Evolutionary conservation across 2,797 vertebrate species (phyloP), one percentile per base, ranked within the genome.

Genomic region (Paguma larvata): DNA sequence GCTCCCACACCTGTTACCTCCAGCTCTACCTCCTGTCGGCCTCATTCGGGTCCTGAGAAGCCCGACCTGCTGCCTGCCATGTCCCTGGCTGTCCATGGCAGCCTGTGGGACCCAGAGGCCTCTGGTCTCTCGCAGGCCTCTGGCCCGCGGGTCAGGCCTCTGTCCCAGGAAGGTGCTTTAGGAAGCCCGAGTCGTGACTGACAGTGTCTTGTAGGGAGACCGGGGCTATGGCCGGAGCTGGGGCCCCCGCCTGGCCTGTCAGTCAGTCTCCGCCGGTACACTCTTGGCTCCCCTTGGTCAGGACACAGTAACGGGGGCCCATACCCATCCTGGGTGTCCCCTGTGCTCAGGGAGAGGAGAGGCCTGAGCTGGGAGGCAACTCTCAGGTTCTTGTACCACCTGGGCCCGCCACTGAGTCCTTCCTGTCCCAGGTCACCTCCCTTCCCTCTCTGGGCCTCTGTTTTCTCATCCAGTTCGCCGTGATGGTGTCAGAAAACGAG

Each of bases 1-100:
- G 75, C 46, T 94, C 84, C 34, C 88, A 89, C 82, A 62, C 72
- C 85, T 72, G 18, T 25, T 44, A 30, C 30, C 89, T 86, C 44
- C 84, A 38, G 48, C 30, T 34, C 30, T 41, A 13, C 51, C 65
- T 82, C 44, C 53, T 65, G 5, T 38, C 1, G 0, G 78, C 77
- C 65, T 62, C 89, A 30, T 34, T 62, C 44, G 67, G 73, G 51
- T 89, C 91, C 77, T 53, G 80, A 67, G 75, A n/a, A 77, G 75
- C 80, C 53, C 41, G 46, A 75, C 72, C 82, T 62, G n/a, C 46
- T 62, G 32, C 38, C 9, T 9, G 78, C 18, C 27, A 5, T 67
- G 84, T 34, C 59, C 48, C 48, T 77, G 23, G 23, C 27, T 6
- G 0, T 6, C 34, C 18, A 4, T 23, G 67, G 32, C n/a, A 72